These are phyloP conservation scores for Cranoglanis bouderius DNA, from an alignment of 2,113 vertebrate species.

Conservation along the genomic window DNA sequence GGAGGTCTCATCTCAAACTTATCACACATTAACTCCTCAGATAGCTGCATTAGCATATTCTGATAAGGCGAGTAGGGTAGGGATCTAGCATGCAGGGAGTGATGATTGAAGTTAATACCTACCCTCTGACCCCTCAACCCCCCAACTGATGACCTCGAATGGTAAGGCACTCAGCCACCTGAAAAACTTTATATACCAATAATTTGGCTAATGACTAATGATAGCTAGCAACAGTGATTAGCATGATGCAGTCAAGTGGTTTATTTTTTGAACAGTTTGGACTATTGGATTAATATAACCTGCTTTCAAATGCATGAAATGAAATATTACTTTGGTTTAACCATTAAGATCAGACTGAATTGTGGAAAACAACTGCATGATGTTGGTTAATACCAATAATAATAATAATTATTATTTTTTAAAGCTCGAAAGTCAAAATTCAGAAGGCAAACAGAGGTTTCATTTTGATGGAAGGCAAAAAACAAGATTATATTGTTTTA, in stretches of 20 bases:
- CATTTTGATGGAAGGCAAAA: no score
- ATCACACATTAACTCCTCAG: constrained; percentile 25
- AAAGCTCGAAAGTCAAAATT: no score
- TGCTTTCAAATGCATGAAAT: background rate
- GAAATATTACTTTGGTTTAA: background rate
- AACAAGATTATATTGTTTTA: no score
- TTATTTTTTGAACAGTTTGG: background rate
- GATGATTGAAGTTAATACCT: background rate
- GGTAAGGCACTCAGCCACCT: background rate
- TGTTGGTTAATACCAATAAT: background rate
- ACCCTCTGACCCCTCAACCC: background rate
- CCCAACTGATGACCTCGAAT: background rate
- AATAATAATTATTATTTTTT: no score
- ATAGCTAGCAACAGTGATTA: constrained; percentile 2
- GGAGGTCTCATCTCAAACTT: constrained; percentile 15
- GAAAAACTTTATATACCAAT: background rate
- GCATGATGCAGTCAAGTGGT: background rate
- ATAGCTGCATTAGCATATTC: constrained; percentile 48
- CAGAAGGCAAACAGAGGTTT: background rate
- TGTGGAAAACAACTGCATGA: background rate
- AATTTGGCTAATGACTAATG: background rate
- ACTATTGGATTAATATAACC: background rate
- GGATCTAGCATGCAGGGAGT: background rate
- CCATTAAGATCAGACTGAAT: background rate
- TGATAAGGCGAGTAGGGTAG: constrained; percentile 8